A percentile compares a stretch with the other conserved stretches of the same genome.
phyloP scores from a whole-genome alignment of 2,113 vertebrate genomes.

The Coptodon bakossiorum region DNA sequence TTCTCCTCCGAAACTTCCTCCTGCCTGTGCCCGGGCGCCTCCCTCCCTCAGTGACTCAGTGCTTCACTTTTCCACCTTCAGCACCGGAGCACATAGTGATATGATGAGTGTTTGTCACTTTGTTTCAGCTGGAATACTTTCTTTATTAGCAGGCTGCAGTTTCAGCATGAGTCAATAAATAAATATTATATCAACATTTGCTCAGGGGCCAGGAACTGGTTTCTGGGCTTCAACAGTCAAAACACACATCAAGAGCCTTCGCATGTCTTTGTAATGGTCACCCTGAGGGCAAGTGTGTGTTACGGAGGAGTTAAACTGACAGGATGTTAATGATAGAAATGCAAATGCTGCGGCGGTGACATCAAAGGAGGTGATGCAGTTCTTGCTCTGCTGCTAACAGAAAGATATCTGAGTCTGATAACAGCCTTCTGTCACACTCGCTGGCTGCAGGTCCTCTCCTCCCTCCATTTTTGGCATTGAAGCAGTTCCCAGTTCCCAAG shows the following conservation, averaged over 20 bases:
- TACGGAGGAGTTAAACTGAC: background rate
- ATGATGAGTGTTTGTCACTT: slow-evolving; percentile 1
- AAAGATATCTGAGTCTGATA: slow-evolving; percentile 6
- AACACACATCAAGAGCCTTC: background rate
- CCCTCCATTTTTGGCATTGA: background rate
- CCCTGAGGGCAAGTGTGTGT: background rate
- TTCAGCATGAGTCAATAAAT: slow-evolving; percentile 5
- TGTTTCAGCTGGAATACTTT: background rate
- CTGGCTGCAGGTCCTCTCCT: background rate
- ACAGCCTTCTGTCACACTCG: background rate
- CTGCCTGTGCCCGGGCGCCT: background rate
- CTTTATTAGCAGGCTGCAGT: background rate
- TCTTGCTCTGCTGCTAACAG: background rate
- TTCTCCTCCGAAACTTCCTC: background rate
- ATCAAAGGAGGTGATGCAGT: slow-evolving; percentile 3
- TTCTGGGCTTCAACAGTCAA: background rate
- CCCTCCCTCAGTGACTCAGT: slow-evolving; percentile 32
- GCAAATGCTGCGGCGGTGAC: slow-evolving; percentile 10
- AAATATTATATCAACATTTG: background rate
- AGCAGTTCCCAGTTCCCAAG: slow-evolving; percentile 31
- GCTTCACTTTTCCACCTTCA: background rate
- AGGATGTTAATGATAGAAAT: slow-evolving; percentile 9
- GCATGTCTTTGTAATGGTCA: background rate
- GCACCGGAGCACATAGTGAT: background rate
- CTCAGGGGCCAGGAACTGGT: background rate